A percentile compares a stretch with the other conserved stretches of the same genome.
Evolutionary conservation across 2,797 vertebrate genomes (phyloP).

Genomic region (Scomberomorus guttatus): DNA sequence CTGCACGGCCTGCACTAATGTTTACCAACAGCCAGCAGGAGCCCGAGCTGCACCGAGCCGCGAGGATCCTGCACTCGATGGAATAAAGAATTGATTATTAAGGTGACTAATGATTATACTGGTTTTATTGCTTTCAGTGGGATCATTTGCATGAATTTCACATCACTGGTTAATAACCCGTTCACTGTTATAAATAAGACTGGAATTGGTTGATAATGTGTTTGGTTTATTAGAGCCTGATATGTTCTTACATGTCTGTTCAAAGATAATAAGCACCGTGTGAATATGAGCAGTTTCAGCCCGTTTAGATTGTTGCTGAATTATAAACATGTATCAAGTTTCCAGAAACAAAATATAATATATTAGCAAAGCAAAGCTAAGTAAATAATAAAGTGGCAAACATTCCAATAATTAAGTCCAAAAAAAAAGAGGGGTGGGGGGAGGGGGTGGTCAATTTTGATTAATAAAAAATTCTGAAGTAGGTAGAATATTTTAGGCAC

Average conservation of each 20-base stretch:
- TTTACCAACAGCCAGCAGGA: slow-evolving; percentile 82
- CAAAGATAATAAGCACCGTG: neutral
- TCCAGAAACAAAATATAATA: no score
- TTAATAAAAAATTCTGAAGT: no score
- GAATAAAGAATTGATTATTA: slow-evolving; percentile 87
- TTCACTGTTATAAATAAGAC: slow-evolving; percentile 92
- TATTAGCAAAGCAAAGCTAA: neutral
- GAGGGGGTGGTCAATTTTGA: no score
- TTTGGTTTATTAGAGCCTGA: slow-evolving; percentile 86
- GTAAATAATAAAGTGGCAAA: no score
- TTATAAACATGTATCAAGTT: no score
- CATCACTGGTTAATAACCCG: slow-evolving; percentile 94
- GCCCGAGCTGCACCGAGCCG: slow-evolving; percentile 7
- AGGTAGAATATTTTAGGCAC: no score
- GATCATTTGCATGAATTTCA: slow-evolving; percentile 94
- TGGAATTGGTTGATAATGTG: slow-evolving; percentile 93
- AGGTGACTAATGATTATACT: slow-evolving; percentile 91
- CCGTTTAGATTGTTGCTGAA: neutral
- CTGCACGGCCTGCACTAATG: slow-evolving; percentile 64
- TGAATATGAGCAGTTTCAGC: neutral
- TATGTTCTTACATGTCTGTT: slow-evolving; percentile 20
- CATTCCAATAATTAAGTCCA: no score
- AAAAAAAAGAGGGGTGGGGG: no score
- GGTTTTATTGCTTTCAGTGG: slow-evolving; percentile 92
- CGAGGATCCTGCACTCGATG: neutral